phyloP scores from a whole-genome alignment of 2,113 vertebrate species.

The Ameiurus melas region DNA sequence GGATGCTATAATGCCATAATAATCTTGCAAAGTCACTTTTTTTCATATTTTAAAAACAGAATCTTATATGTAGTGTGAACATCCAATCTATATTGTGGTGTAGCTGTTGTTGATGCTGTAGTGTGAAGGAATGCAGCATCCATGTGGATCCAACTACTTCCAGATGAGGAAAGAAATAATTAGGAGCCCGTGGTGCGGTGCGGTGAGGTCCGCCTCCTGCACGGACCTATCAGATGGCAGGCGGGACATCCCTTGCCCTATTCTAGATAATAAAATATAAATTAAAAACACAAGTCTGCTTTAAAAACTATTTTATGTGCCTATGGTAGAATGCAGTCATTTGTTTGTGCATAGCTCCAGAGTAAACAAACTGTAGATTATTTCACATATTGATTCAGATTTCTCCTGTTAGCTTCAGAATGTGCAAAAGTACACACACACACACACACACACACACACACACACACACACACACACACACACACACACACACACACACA shows the following conservation, averaged over 20 bases:
- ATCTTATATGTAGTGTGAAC: neutral
- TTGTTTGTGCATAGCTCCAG: neutral
- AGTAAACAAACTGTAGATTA: neutral
- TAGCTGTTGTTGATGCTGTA: neutral
- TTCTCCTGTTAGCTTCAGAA: neutral
- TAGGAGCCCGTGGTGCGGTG: neutral
- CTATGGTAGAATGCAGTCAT: neutral
- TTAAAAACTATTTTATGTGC: constrained; percentile 2
- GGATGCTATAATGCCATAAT: neutral
- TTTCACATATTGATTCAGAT: neutral
- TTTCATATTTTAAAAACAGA: neutral
- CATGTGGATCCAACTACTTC: constrained; percentile 53
- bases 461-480: no score
- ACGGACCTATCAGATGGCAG: constrained; percentile 60
- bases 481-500: no score
- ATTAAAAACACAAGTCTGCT: constrained; percentile 38
- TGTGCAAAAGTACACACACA: neutral
- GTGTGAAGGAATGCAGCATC: constrained; percentile 16
- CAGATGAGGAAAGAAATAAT: constrained; percentile 58
- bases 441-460: no score
- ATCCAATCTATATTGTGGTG: neutral
- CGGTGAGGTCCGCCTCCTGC: constrained; percentile 51
- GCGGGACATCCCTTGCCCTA: constrained; percentile 48
- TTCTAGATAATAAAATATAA: constrained; percentile 1
- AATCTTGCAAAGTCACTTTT: neutral